phyloP scores from a whole-genome alignment of 2,888 invertebrate species.

The Pharmacophagus antenor region DNA sequence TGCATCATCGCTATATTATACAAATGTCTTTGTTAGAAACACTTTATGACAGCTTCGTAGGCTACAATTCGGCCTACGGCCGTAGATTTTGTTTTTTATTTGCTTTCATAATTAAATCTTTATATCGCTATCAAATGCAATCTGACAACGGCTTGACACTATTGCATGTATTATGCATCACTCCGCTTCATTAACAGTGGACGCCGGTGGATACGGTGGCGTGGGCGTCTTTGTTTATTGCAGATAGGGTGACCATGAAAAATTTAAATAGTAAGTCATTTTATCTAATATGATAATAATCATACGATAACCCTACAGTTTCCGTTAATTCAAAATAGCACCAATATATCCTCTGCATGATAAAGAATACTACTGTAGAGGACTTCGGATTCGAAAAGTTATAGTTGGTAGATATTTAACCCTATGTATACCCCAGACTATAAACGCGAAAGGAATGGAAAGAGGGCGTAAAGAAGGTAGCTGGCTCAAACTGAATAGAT shows the following conservation, averaged over 20 bases:
- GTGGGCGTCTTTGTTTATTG: conserved; percentile 28
- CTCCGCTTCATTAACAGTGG: conserved; percentile 23
- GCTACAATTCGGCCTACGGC: too few relatives aligned
- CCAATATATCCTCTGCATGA: too few relatives aligned
- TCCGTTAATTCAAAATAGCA: too few relatives aligned
- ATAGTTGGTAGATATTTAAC: too few relatives aligned
- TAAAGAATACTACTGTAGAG: too few relatives aligned
- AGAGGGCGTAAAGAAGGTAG: too few relatives aligned
- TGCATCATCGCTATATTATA: neutral
- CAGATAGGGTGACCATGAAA: conserved; percentile 14
- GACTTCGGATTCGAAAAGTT: too few relatives aligned
- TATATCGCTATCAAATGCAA: conserved; percentile 12
- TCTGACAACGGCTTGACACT: conserved; percentile 10
- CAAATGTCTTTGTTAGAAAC: neutral
- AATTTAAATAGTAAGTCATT: neutral
- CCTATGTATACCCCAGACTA: too few relatives aligned
- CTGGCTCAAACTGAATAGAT: too few relatives aligned
- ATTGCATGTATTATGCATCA: conserved; percentile 28
- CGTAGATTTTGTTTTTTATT: conserved; percentile 9
- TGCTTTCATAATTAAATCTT: conserved; percentile 23
- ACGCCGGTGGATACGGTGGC: conserved; percentile 21
- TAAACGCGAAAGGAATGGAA: too few relatives aligned
- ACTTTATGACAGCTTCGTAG: neutral
- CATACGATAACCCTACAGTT: too few relatives aligned
- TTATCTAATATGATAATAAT: too few relatives aligned